phyloP scores from a whole-genome alignment of 2,888 invertebrate species.

The Tetragonisca angustula region DNA sequence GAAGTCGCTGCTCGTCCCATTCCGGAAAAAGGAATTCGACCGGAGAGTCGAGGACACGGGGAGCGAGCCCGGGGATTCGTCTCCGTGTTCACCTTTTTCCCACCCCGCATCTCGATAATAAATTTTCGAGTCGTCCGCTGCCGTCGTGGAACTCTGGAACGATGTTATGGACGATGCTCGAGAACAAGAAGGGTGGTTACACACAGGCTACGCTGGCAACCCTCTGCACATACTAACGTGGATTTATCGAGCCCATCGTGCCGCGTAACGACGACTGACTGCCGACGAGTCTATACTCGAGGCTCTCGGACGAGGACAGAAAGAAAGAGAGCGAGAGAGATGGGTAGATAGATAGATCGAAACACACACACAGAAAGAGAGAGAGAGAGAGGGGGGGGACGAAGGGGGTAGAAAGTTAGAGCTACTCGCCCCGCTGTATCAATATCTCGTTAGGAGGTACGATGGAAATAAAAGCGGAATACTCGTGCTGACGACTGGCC shows the following conservation, averaged over 20 bases:
- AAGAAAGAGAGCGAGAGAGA: not conserved
- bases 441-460: constrained; percentile 72
- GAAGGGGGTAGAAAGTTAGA: constrained; percentile 61
- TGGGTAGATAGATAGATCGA: not conserved
- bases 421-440: constrained; percentile 66
- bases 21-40: constrained; percentile 7
- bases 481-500: constrained; percentile 39
- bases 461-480: constrained; percentile 65
- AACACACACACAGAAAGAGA: not conserved
- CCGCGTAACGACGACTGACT: constrained; percentile 70
- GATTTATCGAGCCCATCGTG: constrained; percentile 71
- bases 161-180: constrained; percentile 73
- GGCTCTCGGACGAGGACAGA: not conserved
- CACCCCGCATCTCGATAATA: constrained; percentile 66
- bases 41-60: constrained; percentile 6
- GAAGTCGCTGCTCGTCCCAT: constrained; percentile 48
- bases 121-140: constrained; percentile 71
- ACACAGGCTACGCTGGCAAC: constrained; percentile 68
- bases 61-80: constrained; percentile 8
- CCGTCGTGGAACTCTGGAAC: constrained; percentile 70
- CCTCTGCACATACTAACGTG: constrained; percentile 75
- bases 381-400: not conserved
- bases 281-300: constrained; percentile 64
- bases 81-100: constrained; percentile 49
- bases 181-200: constrained; percentile 74